Evolutionary conservation across 1,140 invertebrate genomes (phyloP).

Genomic region (Olivierus martensii): DNA sequence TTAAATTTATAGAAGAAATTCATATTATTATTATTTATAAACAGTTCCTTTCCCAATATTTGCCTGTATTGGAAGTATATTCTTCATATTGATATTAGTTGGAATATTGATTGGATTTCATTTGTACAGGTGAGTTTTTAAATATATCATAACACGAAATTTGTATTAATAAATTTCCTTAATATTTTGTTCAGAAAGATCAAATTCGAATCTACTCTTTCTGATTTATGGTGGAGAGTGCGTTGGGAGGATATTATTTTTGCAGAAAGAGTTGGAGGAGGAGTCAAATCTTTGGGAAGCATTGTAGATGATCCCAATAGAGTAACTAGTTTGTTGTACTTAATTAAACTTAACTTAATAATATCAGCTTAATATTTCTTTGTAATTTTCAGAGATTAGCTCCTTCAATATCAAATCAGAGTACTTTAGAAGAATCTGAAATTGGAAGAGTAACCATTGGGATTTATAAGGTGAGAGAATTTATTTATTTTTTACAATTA

Average conservation of each 20-base stretch:
- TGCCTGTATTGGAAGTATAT: background rate
- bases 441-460: background rate
- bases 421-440: background rate
- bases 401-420: background rate
- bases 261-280: background rate
- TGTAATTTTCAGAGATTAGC: background rate
- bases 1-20: no score
- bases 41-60: background rate
- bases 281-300: constrained; percentile 1
- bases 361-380: background rate
- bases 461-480: no score
- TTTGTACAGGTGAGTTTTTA: constrained; percentile 3
- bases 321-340: background rate
- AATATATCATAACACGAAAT: background rate
- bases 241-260: constrained; percentile 19
- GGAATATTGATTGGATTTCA: background rate
- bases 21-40: no score
- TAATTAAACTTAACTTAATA: background rate
- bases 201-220: constrained; percentile 15
- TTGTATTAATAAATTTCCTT: background rate
- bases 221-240: constrained; percentile 21
- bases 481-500: no score
- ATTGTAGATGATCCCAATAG: background rate
- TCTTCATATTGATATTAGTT: background rate
- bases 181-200: constrained; percentile 11